A percentile compares a stretch with the other conserved stretches of the same genome.
Evolutionary conservation across 53 echinoderm and acorn worm species (phyloP).

Genomic region (Arbacia lixula): DNA sequence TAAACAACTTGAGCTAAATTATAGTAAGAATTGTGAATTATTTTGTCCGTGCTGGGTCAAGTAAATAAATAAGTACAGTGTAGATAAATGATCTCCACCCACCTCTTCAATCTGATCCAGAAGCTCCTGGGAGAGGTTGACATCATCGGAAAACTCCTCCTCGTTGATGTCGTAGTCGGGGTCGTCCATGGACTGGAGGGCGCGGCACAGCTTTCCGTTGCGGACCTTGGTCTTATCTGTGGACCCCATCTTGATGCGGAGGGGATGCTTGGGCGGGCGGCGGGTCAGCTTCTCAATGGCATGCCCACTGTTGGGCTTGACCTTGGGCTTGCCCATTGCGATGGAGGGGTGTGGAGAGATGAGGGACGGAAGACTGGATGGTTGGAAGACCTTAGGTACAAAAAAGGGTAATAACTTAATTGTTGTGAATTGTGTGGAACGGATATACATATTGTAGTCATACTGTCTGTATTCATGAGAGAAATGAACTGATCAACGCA

Average conservation of each 20-base stretch:
- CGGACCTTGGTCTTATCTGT: constrained; percentile 5
- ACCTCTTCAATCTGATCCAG: constrained; percentile 52
- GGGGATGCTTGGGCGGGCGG: constrained; percentile 14
- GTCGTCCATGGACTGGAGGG: constrained; percentile 34
- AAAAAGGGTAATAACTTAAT: too few relatives aligned
- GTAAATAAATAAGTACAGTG: too few relatives aligned
- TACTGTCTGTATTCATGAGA: too few relatives aligned
- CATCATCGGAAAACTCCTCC: neutral
- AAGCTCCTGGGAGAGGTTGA: constrained; percentile 30
- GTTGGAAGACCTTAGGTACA: neutral
- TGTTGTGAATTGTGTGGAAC: too few relatives aligned
- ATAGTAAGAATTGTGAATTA: too few relatives aligned
- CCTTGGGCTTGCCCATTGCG: constrained; percentile 50
- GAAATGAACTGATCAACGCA: too few relatives aligned
- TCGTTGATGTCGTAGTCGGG: neutral
- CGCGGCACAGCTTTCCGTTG: constrained; percentile 39
- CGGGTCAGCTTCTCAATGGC: constrained; percentile 29
- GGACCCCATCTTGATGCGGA: constrained; percentile 47
- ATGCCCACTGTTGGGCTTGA: constrained; percentile 1
- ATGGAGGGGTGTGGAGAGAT: neutral
- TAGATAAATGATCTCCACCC: neutral
- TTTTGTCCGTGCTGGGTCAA: too few relatives aligned
- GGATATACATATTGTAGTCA: too few relatives aligned
- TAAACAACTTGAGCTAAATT: too few relatives aligned
- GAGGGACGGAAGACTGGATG: neutral